Percentiles rank a stretch among this genome's conserved stretches.
Evolutionary conservation across 1,140 invertebrate species (phyloP).

Genomic region (Heliothis virescens): DNA sequence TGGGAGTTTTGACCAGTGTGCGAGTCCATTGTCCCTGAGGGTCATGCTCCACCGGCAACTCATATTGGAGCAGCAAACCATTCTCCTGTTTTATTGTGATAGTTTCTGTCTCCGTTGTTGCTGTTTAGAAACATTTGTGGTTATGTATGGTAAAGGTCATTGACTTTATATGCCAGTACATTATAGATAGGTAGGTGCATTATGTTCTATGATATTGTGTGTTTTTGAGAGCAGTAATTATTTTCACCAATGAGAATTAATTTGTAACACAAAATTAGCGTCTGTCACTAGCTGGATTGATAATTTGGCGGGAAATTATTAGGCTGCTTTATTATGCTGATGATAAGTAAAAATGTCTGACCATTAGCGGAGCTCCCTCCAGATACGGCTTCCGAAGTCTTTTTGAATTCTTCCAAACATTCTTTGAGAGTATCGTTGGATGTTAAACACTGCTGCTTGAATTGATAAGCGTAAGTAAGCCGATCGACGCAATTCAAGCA

Average conservation of each 20-base stretch:
- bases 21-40: conserved; percentile 73
- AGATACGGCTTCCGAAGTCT: conserved; percentile 67
- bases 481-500: conserved; percentile 84
- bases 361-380: conserved; percentile 57
- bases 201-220: no score
- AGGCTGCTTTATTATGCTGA: neutral
- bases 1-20: conserved; percentile 67
- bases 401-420: conserved; percentile 82
- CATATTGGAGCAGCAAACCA: conserved; percentile 82
- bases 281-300: conserved; percentile 2
- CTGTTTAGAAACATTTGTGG: conserved; percentile 40
- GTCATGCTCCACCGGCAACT: conserved; percentile 83
- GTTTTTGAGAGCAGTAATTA: neutral
- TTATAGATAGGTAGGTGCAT: no score
- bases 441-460: conserved; percentile 83
- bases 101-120: conserved; percentile 73
- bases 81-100: conserved; percentile 85
- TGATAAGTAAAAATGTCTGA: conserved; percentile 42
- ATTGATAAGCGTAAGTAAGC: conserved; percentile 84
- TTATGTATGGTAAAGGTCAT: neutral
- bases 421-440: conserved; percentile 84
- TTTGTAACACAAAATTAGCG: conserved; percentile 27
- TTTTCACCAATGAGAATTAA: conserved; percentile 16
- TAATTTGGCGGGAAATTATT: conserved; percentile 28
- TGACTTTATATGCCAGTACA: neutral